These are phyloP conservation scores for Antechinus flavipes DNA, from an alignment of 2,113 vertebrate species.

Conservation along the genomic window DNA sequence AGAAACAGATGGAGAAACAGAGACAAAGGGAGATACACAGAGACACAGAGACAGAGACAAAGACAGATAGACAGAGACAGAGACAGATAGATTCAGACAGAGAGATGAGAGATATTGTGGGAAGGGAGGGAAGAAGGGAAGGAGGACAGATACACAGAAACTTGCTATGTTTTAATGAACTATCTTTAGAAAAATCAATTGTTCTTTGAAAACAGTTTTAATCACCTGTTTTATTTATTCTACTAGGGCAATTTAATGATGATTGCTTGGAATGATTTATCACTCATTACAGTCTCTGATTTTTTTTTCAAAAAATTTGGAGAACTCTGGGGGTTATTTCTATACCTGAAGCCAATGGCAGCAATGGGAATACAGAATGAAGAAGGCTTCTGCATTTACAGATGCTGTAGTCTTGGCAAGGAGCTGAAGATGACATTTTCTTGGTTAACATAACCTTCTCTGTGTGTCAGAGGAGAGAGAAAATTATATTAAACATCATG, in stretches of 20 bases:
- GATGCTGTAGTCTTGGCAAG: conserved; percentile 32
- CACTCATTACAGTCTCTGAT: conserved; percentile 18
- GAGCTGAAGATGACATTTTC: conserved; percentile 45
- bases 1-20: not conserved
- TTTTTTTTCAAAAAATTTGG: conserved; percentile 42
- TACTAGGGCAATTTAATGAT: not conserved
- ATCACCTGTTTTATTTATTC: conserved; percentile 14
- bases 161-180: conserved; percentile 12
- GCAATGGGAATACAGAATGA: not conserved
- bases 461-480: conserved; percentile 51
- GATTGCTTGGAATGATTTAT: conserved; percentile 24
- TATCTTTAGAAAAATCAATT: conserved; percentile 39
- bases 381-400: conserved; percentile 47
- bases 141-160: not conserved
- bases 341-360: not conserved
- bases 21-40: not conserved
- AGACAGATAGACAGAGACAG: not conserved
- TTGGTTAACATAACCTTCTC: conserved; percentile 40
- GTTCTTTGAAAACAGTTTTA: conserved; percentile 44
- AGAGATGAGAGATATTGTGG: not conserved
- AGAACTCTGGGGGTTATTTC: not conserved
- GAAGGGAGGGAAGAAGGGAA: not conserved
- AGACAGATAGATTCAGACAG: not conserved
- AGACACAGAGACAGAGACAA: not conserved
- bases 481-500: conserved; percentile 59